These are phyloP conservation scores for Subacronicta megacephala DNA, from an alignment of 2,888 invertebrate genomes.

Conservation along the genomic window DNA sequence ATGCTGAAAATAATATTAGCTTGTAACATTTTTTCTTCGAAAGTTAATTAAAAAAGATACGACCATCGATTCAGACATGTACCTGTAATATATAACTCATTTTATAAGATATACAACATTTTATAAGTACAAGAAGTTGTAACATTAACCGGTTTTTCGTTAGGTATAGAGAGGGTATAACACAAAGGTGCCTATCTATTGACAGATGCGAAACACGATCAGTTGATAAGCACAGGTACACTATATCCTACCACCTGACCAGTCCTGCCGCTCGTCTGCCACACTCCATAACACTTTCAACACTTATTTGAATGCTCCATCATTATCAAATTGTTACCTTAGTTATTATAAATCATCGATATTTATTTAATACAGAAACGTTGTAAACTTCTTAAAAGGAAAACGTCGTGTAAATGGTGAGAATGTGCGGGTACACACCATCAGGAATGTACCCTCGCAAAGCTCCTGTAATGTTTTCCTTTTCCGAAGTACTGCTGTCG, in stretches of 20 bases:
- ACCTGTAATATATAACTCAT: constrained; percentile 62
- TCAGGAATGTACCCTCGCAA: constrained; percentile 79
- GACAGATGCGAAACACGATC: constrained; percentile 56
- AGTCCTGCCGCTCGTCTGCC: constrained; percentile 70
- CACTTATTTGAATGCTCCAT: constrained; percentile 44
- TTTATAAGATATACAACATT: constrained; percentile 60
- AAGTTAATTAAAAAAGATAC: constrained; percentile 67
- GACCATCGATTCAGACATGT: constrained; percentile 56
- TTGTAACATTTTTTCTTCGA: constrained; percentile 72
- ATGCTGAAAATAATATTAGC: constrained; percentile 77
- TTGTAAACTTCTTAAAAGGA: constrained; percentile 80
- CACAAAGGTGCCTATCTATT: constrained; percentile 60
- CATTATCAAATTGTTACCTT: constrained; percentile 49
- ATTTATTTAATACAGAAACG: constrained; percentile 70
- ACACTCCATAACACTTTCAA: constrained; percentile 56
- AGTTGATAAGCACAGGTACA: constrained; percentile 58
- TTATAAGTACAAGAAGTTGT: constrained; percentile 53
- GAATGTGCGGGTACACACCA: constrained; percentile 80
- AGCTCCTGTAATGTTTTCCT: constrained; percentile 79
- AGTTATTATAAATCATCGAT: constrained; percentile 44
- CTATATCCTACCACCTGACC: constrained; percentile 53
- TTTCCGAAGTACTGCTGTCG: constrained; percentile 69
- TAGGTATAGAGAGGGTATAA: constrained; percentile 54
- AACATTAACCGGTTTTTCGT: constrained; percentile 47
- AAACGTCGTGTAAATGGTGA: constrained; percentile 74